Evolutionary conservation across 2,888 invertebrate genomes (phyloP).

Genomic region (Drymonia ruficornis): DNA sequence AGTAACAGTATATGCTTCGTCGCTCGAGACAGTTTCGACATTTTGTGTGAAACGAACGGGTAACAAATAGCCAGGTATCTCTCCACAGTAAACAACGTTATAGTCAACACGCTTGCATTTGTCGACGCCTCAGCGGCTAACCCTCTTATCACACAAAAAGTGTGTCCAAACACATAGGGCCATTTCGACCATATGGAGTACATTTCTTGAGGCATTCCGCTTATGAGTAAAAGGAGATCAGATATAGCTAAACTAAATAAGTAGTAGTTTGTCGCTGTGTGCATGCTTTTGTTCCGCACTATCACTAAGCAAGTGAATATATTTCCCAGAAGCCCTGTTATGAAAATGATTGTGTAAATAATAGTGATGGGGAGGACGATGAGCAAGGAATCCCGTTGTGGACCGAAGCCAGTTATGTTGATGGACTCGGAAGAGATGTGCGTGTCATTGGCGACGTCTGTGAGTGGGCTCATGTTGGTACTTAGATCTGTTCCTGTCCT

Average conservation of each 20-base stretch:
- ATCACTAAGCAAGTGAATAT: constrained; percentile 94
- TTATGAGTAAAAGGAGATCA: constrained; percentile 90
- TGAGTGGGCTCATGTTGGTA: constrained; percentile 23
- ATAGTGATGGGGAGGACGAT: constrained; percentile 90
- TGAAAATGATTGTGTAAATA: constrained; percentile 91
- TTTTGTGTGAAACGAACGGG: constrained; percentile 89
- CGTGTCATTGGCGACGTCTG: constrained; percentile 22
- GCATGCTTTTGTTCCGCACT: constrained; percentile 92
- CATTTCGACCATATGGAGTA: constrained; percentile 91
- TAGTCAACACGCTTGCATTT: constrained; percentile 91
- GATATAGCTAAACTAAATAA: constrained; percentile 94
- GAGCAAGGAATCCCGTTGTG: constrained; percentile 82
- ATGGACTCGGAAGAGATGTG: constrained; percentile 39
- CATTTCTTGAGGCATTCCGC: constrained; percentile 93
- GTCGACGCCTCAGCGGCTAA: constrained; percentile 92
- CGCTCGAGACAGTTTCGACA: constrained; percentile 94
- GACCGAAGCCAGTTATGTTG: constrained; percentile 68
- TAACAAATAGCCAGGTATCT: constrained; percentile 87
- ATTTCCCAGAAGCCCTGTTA: constrained; percentile 92
- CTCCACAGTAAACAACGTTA: constrained; percentile 94
- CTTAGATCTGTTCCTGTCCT: not conserved
- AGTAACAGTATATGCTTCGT: constrained; percentile 91
- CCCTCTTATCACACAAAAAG: constrained; percentile 91
- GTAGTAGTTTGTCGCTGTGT: constrained; percentile 92
- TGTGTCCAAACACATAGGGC: constrained; percentile 91